A percentile compares a stretch with the other conserved stretches of the same genome.
Evolutionary conservation across 2,797 vertebrate genomes (phyloP).

Genomic region (Varecia variegata): DNA sequence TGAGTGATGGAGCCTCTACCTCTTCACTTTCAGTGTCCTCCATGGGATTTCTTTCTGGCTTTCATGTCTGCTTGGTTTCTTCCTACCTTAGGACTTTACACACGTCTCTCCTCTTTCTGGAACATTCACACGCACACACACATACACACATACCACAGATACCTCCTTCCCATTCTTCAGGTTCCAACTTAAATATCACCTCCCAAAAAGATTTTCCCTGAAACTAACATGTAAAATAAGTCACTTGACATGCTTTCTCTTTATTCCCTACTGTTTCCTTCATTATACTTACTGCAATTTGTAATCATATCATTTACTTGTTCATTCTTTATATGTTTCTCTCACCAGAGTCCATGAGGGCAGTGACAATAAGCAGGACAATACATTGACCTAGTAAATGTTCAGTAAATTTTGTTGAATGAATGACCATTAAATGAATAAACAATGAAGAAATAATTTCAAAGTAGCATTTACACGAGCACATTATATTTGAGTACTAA

Average conservation of each 20-base stretch:
- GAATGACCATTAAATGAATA: neutral
- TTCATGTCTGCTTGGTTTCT: neutral
- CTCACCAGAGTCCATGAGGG: neutral
- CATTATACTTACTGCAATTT: neutral
- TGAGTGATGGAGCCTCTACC: neutral
- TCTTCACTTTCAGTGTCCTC: neutral
- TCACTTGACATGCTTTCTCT: neutral
- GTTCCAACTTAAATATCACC: neutral
- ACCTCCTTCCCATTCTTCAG: neutral
- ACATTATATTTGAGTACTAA: neutral
- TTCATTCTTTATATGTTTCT: neutral
- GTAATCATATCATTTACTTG: neutral
- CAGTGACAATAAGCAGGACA: neutral
- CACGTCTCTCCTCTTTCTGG: neutral
- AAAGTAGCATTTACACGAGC: neutral
- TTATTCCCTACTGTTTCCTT: neutral
- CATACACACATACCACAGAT: neutral
- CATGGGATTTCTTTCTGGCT: neutral
- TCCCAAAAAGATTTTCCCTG: neutral
- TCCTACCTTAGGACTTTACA: neutral
- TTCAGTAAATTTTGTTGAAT: neutral
- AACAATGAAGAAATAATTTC: slow-evolving; percentile 1
- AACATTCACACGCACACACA: neutral
- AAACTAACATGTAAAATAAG: neutral
- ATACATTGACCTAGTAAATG: neutral